Percentiles rank a stretch among this genome's conserved stretches.
These are phyloP conservation scores for Ophioninae sp. DNA, from an alignment of 2,888 invertebrate genomes.

Conservation along the genomic window DNA sequence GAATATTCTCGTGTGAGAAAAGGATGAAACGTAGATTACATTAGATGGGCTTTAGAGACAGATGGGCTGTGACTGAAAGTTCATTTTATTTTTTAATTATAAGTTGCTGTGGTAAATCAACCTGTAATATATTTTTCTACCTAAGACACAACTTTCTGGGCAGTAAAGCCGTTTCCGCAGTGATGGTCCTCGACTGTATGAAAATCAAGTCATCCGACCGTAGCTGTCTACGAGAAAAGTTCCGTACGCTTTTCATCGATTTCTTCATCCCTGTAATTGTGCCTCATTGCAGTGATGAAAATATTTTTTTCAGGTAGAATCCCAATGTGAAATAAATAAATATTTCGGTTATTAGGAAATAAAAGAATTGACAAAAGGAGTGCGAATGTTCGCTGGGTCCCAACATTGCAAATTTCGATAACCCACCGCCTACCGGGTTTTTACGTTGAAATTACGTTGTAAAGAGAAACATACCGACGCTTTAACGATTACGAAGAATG, in stretches of 20 bases:
- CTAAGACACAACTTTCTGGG: neutral
- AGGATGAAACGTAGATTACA: constrained; percentile 6
- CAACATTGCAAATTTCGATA: constrained; percentile 8
- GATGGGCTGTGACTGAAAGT: neutral
- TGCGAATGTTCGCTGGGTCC: neutral
- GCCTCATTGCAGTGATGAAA: neutral
- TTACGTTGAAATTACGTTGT: constrained; percentile 33
- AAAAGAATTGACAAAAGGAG: neutral
- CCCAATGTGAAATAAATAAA: too few species aligned
- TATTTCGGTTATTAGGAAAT: too few species aligned
- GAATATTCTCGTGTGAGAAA: neutral
- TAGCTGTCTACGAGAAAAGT: neutral
- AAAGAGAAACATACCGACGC: constrained; percentile 24
- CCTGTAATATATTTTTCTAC: neutral
- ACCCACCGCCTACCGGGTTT: constrained; percentile 8
- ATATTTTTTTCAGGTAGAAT: too few species aligned
- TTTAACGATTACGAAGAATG: constrained; percentile 11
- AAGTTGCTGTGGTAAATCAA: neutral
- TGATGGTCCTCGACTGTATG: neutral
- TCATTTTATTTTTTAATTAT: neutral
- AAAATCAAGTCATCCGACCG: neutral
- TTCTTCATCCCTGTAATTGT: neutral
- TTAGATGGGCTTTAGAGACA: neutral
- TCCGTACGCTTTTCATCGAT: neutral
- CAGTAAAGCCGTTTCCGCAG: neutral